A percentile compares a stretch with the other conserved stretches of the same genome.
phyloP scores from a whole-genome alignment of 2,888 invertebrate species.

The Limnephilus rhombicus region DNA sequence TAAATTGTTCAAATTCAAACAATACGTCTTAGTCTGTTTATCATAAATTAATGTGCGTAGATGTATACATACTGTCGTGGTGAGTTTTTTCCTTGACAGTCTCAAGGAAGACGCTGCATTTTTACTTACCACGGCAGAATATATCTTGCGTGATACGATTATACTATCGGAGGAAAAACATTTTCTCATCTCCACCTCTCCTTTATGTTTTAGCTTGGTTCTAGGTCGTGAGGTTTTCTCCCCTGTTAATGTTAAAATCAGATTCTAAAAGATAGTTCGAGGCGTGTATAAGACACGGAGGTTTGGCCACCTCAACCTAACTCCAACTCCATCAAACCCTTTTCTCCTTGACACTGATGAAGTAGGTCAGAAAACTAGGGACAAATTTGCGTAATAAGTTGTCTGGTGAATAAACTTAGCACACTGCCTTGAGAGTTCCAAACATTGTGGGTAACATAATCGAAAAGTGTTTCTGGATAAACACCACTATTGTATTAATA shows the following conservation, averaged over 20 bases:
- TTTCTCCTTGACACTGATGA: not conserved
- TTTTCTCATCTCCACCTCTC: not conserved
- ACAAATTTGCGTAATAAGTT: not conserved
- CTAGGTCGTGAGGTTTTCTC: not conserved
- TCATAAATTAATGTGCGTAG: no score
- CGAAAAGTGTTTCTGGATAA: not conserved
- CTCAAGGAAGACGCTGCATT: no score
- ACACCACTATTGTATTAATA: not conserved
- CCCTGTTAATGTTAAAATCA: not conserved
- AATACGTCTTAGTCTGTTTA: no score
- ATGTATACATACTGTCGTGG: no score
- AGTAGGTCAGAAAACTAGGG: not conserved
- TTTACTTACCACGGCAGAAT: no score
- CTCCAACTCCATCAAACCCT: not conserved
- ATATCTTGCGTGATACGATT: no score
- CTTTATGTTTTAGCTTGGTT: not conserved
- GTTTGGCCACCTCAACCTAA: not conserved
- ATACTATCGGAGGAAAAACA: not conserved
- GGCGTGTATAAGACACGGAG: not conserved
- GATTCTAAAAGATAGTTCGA: not conserved
- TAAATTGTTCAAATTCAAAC: no score
- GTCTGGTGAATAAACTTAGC: not conserved
- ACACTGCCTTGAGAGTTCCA: not conserved
- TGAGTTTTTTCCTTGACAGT: no score
- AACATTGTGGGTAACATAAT: not conserved